Conservation (phyloP, 2,113 vertebrate species). For the Micronycteris hirsuta region DNA sequence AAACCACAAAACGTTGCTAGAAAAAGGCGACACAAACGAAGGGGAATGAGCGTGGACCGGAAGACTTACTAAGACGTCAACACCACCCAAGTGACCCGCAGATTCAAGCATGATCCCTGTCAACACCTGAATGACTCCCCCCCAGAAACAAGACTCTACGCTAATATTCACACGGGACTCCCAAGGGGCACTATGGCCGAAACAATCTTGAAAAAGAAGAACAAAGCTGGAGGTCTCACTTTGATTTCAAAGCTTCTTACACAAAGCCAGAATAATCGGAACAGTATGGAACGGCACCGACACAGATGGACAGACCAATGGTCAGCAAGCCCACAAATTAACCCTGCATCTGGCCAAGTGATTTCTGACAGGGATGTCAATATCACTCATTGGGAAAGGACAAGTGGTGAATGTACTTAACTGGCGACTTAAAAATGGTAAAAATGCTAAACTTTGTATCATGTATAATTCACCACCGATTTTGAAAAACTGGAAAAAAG, state of each 20-base stretch:
- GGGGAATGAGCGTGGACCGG: not conserved
- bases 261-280: not conserved
- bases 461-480: not conserved
- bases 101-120: not conserved
- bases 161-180: not conserved
- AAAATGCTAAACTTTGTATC: not conserved
- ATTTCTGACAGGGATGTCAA: not conserved
- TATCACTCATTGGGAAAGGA: not conserved
- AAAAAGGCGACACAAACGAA: not conserved
- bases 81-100: not conserved
- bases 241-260: not conserved
- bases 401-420: not conserved
- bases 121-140: not conserved
- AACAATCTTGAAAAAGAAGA: not conserved
- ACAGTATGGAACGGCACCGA: not conserved
- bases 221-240: not conserved
- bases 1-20: not conserved
- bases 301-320: not conserved
- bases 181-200: not conserved
- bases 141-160: not conserved
- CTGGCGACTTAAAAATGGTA: not conserved
- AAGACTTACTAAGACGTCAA: not conserved
- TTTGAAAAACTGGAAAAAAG: not conserved
- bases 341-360: no score
- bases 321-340: not conserved